A percentile compares a stretch with the other conserved stretches of the same genome.
These are phyloP conservation scores for Calliscelio sp. DNA, from an alignment of 2,888 invertebrate species.

Conservation along the genomic window DNA sequence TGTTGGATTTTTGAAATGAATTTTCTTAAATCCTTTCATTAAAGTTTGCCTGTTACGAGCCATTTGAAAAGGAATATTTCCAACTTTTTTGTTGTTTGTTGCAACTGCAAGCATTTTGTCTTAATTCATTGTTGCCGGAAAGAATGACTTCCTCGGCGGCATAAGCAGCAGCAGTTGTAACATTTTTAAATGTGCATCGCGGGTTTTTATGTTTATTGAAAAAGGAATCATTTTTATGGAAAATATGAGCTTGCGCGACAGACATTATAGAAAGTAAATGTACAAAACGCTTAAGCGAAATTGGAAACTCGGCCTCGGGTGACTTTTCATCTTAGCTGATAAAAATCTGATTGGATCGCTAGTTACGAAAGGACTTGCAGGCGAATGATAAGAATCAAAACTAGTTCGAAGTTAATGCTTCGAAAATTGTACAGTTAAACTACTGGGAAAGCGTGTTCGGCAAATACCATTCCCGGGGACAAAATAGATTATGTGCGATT, in stretches of 20 bases:
- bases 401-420: constrained; percentile 52
- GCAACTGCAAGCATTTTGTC: constrained; percentile 7
- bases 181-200: constrained; percentile 14
- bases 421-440: constrained; percentile 59
- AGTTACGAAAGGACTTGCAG: constrained; percentile 45
- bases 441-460: constrained; percentile 40
- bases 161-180: not conserved
- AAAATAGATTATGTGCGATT: constrained; percentile 52
- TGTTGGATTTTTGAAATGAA: constrained; percentile 14
- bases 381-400: constrained; percentile 54
- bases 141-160: not conserved
- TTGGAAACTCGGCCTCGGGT: constrained; percentile 35
- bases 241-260: constrained; percentile 3
- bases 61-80: not conserved
- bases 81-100: constrained; percentile 12
- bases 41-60: not conserved
- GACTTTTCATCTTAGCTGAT: constrained; percentile 61
- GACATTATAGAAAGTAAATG: constrained; percentile 18
- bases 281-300: constrained; percentile 33
- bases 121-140: constrained; percentile 5
- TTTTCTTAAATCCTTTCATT: constrained; percentile 7
- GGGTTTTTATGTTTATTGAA: constrained; percentile 10
- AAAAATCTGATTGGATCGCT: constrained; percentile 51
- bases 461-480: constrained; percentile 35
- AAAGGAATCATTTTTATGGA: constrained; percentile 29